Conservation (phyloP, 2,797 vertebrate species). For the Falco rusticolus region DNA sequence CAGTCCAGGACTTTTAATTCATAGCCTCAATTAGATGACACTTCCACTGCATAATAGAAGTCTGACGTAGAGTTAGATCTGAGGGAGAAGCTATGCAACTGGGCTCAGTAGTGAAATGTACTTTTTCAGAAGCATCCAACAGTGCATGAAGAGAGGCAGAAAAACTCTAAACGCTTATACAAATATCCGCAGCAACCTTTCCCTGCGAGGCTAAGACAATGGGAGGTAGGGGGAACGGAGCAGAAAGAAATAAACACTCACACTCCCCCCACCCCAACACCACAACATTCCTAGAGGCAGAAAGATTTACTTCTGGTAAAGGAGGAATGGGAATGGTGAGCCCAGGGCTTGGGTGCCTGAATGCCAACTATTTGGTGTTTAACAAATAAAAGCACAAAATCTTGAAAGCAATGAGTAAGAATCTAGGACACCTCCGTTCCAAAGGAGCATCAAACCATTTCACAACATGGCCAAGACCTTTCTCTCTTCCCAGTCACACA, state of each 20-base stretch:
- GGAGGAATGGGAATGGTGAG: background rate
- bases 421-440: background rate
- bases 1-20: background rate
- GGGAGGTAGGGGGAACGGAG: background rate
- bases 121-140: background rate
- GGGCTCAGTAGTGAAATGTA: background rate
- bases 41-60: background rate
- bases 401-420: background rate
- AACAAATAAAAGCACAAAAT: background rate
- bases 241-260: background rate
- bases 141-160: background rate
- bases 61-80: background rate
- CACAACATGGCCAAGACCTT: background rate
- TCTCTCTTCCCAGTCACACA: background rate
- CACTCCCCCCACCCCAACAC: rapidly evolving
- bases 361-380: background rate
- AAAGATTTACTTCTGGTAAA: background rate
- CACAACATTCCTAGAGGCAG: background rate
- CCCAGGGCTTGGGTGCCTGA: background rate
- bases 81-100: background rate
- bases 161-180: background rate
- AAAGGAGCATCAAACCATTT: background rate
- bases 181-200: background rate
- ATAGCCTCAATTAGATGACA: background rate
- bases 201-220: background rate